Percentiles rank a stretch among this genome's conserved stretches.
Conservation (phyloP, 2,797 vertebrate species). For the Etheostoma perlongum region DNA sequence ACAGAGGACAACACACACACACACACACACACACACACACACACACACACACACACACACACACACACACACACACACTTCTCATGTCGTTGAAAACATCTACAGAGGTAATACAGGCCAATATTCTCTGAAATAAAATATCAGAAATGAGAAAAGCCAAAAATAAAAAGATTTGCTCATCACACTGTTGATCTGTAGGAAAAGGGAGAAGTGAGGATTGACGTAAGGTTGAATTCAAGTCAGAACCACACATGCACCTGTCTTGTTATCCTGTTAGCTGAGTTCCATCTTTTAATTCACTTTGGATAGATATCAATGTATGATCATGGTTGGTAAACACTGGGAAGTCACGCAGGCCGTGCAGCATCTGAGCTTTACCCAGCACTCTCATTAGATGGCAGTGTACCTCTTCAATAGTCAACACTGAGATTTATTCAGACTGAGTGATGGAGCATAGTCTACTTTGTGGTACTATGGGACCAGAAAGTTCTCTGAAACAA, state of each 20-base stretch:
- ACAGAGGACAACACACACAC: conserved; percentile 45
- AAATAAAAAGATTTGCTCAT: not conserved
- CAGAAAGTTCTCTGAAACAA: not conserved
- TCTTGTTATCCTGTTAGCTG: not conserved
- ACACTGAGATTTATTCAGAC: not conserved
- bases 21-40: conserved; percentile 7
- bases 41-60: conserved; percentile 26
- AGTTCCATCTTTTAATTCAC: not conserved
- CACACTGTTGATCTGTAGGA: conserved; percentile 13
- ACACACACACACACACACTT: conserved; percentile 4
- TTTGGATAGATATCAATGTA: not conserved
- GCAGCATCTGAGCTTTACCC: conserved; percentile 38
- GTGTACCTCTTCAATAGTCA: conserved; percentile 29
- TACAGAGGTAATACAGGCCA: not conserved
- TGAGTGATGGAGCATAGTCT: conserved; percentile 1
- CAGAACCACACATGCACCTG: conserved; percentile 11
- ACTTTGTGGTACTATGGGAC: not conserved
- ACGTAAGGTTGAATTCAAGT: not conserved
- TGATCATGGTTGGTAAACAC: not conserved
- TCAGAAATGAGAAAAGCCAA: not conserved
- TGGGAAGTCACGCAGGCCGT: not conserved
- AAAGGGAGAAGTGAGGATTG: conserved; percentile 15
- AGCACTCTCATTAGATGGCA: conserved; percentile 58
- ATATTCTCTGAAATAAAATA: conserved; percentile 12
- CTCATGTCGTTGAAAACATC: not conserved